Evolutionary conservation across 2,113 vertebrate genomes (phyloP).

Genomic region (Condylura cristata): DNA sequence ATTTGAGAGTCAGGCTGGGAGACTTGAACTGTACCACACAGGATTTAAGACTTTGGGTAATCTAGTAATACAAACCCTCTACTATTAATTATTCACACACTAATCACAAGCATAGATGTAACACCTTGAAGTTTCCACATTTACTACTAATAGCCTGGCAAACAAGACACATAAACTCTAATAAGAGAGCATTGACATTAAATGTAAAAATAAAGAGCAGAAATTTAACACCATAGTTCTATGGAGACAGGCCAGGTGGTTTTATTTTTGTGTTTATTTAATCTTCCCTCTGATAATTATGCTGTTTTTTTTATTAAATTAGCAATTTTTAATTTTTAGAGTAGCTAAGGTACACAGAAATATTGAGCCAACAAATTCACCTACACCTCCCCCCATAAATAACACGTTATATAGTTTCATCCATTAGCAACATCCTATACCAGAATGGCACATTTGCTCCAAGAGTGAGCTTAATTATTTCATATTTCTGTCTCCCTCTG

Average conservation of each 20-base stretch:
- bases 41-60: conserved; percentile 10
- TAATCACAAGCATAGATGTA: not conserved
- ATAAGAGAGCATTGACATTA: not conserved
- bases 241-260: not conserved
- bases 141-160: not conserved
- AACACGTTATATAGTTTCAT: not conserved
- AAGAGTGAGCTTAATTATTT: not conserved
- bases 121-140: not conserved
- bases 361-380: not conserved
- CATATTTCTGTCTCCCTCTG: not conserved
- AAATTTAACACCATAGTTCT: not conserved
- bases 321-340: not conserved
- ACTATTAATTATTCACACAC: conserved; percentile 6
- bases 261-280: not conserved
- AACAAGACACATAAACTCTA: not conserved
- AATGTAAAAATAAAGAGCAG: not conserved
- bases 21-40: not conserved
- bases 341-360: not conserved
- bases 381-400: not conserved
- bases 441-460: not conserved
- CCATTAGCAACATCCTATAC: not conserved
- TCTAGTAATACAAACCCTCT: not conserved
- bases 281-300: not conserved
- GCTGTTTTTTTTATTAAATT: not conserved
- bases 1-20: not conserved